Base-by-base conservation (phyloP, 2,888 invertebrate species). In the Atethmia centrago region DNA sequence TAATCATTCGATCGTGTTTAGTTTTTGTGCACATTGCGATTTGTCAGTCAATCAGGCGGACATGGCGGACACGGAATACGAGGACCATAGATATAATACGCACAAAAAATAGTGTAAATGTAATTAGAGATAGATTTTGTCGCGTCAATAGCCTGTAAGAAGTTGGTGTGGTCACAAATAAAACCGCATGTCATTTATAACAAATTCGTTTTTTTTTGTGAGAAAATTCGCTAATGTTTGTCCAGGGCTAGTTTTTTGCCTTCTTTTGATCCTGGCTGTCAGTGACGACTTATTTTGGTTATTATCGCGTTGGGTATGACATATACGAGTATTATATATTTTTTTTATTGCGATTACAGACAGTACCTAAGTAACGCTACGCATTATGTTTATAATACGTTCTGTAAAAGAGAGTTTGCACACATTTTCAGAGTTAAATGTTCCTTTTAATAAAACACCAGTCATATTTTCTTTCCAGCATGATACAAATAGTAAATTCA, bases 21-120 rank as follows among this genome's bases (percentile, higher is more conserved):
- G 71, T 79, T 84, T 86, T 85, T 85, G 63, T 61, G 16, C 67
- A 47, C 61, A 65, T 31, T 36, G 62, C 71, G 74, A 83, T 83
- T 85, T 85, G 83, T 85, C 87, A 80, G 85, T 85, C 85, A 85
- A 80, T 79, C 83, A 80, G 40, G 28, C 59, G 19, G 45, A 74
- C 69, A 68, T 72, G 58, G 67, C 79, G 71, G 77, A 77, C 71
- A 76, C 67, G 31, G 40, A 49, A 19, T 61, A 66, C 36, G 58
- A 62, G 31, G 21, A 75, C 21, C 58, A 61, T 67, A 70, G 71
- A 86, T 78, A 76, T 71, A 21, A 62, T 49, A 71, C 42, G 25
- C 55, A 64, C 78, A 85, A 86, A 86, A 84, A 86, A 72, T 36
- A n/a, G 71, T n/a, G 36, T 68, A 55, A 80, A 77, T 74, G 16